Evolutionary conservation across 2,797 vertebrate genomes (phyloP).

Genomic region (Acipenser ruthenus): DNA sequence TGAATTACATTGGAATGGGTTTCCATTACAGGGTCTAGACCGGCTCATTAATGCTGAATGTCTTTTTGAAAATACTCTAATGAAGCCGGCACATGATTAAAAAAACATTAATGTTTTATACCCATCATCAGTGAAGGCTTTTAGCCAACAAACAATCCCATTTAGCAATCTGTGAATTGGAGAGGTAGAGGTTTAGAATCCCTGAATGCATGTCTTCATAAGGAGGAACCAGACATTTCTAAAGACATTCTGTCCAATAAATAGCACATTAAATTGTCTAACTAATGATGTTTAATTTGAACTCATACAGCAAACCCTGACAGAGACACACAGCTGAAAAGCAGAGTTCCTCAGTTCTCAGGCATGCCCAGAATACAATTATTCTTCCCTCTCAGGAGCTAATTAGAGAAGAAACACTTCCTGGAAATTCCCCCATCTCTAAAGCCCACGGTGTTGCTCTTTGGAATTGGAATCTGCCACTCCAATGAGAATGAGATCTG

Average conservation of each 20-base stretch:
- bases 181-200: background rate
- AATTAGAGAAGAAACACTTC: conserved; percentile 39
- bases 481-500: background rate
- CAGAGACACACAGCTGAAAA: background rate
- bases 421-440: conserved; percentile 20
- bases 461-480: background rate
- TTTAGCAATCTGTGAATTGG: background rate
- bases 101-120: background rate
- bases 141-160: conserved; percentile 2
- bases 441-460: conserved; percentile 6
- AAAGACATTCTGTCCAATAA: background rate
- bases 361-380: conserved; percentile 35
- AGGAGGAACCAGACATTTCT: background rate
- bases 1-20: background rate
- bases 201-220: background rate
- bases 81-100: background rate
- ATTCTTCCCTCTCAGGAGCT: conserved; percentile 50
- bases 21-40: background rate
- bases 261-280: conserved; percentile 1
- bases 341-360: conserved; percentile 35
- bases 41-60: background rate
- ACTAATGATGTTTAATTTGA: background rate
- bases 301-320: background rate
- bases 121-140: background rate
- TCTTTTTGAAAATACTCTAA: background rate